Base-by-base conservation (phyloP, 2,888 invertebrate genomes). In the Saturnia japonica region DNA sequence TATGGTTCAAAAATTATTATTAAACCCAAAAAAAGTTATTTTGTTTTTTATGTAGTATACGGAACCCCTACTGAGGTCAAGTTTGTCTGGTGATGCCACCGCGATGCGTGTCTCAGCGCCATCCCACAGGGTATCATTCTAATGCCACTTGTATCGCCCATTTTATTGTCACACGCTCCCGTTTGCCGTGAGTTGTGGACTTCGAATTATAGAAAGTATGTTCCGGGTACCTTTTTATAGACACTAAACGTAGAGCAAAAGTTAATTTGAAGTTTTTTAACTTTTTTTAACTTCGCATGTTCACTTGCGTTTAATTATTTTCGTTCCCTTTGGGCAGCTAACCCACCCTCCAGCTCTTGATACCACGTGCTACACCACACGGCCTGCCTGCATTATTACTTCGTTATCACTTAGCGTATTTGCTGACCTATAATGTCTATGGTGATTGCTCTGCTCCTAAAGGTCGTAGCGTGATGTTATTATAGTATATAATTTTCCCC, bases 131-230 rank as follows among this genome's bases (percentile, higher is more conserved):
- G 85, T 86, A 83, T 67, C 82, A 82, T 87, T 84, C 88, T 89
- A 91, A 91, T 88, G 87, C 91, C 92, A 93, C 93, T 94, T 91
- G 91, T 93, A 89, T 89, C 80, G 87, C 88, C 86, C 89, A 88
- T 91, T 91, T 91, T 91, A 91, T 88, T 88, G 91, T 91, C 89
- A 91, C 92, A 91, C 91, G 87, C 86, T 85, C 83, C 84, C 86
- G 83, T 87, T 89, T 85, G 82, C 78, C 82, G 82, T 88, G 90
- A 88, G 85, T 90, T 88, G 88, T 84, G 89, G 88, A 83, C 80
- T 84, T 81, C 78, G 83, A 89, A 87, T 87, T 90, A 88, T 83
- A 75, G 85, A 85, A 89, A 89, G 85, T 91, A 91, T 88, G 87
- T 85, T 83, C 84, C 81, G 81, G 85, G 88, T 91, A 91, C 89